Base-by-base conservation (phyloP, 1,140 invertebrate species). In the Drosophila truncata region DNA sequence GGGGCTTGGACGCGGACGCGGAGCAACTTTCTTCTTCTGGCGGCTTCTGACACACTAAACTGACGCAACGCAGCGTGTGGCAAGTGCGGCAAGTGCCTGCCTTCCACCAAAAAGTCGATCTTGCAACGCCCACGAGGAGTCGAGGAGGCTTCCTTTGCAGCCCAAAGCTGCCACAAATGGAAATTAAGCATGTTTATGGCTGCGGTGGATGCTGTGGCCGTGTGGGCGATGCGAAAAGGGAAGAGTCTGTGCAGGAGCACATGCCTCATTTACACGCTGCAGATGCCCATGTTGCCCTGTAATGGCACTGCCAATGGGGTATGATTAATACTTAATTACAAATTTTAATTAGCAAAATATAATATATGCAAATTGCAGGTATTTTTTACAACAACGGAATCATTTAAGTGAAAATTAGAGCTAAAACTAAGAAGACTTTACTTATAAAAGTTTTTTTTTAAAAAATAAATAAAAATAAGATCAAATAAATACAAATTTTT, bases 11-110 rank as follows among this genome's bases (percentile, higher is more conserved):
- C 41, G 39, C 65, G 46, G 16, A 37, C 41, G 39, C 65, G 54
- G 61, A 27, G 77, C 85, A 90, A 88, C 85, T 88, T 88, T 88
- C 85, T 88, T 88, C 85, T 88, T 90, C 85, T 88, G 78, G 72
- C 50, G 63, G 64, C 85, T 90, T 91, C 81, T 88, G 85, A 88
- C 85, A 88, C 78, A 88, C 85, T 88, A 90, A 88, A 88, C 85
- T 88, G 85, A 88, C 85, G 85, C 85, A 88, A 88, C 81, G 80
- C 46, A 75, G 46, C 73, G 72, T 78, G 74, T 78, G 74, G 74
- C 74, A 77, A 77, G 74, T 90, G 85, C 83, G 78, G 79, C 82
- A 86, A 87, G 83, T 87, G 76, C 61, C 41, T 63, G 39, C n/a
- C 54, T 63, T 35, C 60, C 25, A 37, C 18, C 44, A 29, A 49